phyloP scores from a whole-genome alignment of 53 echinoderm and acorn worm species.

The Echinometra lucunter region DNA sequence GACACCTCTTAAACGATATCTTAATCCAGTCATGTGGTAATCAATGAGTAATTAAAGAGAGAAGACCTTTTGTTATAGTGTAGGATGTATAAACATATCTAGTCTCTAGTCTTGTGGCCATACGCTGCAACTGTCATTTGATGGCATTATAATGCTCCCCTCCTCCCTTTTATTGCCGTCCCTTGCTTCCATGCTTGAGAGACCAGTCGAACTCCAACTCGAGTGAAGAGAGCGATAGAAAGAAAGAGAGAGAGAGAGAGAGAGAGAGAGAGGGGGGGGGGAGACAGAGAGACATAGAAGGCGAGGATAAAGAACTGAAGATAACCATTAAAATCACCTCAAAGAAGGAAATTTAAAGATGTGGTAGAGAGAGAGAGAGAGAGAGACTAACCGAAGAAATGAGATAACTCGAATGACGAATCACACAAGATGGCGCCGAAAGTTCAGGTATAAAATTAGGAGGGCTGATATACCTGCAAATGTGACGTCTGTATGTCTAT shows the following conservation, averaged over 20 bases:
- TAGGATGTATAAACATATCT: background rate
- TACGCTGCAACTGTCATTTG: background rate
- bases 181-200: background rate
- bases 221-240: background rate
- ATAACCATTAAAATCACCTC: background rate
- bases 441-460: background rate
- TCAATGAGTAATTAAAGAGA: background rate
- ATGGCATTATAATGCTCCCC: background rate
- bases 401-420: background rate
- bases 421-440: conserved; percentile 2
- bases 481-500: background rate
- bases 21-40: background rate
- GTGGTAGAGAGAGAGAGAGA: background rate
- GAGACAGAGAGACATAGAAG: no score
- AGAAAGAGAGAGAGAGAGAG: background rate
- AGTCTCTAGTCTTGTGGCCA: background rate
- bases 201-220: background rate
- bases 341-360: background rate
- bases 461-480: no score
- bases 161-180: background rate
- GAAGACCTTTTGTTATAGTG: background rate
- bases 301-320: background rate
- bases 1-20: background rate
- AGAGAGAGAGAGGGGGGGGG: background rate
- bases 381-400: background rate